Evolutionary conservation across 2,888 invertebrate genomes (phyloP).

Genomic region (Dynastes grantii): DNA sequence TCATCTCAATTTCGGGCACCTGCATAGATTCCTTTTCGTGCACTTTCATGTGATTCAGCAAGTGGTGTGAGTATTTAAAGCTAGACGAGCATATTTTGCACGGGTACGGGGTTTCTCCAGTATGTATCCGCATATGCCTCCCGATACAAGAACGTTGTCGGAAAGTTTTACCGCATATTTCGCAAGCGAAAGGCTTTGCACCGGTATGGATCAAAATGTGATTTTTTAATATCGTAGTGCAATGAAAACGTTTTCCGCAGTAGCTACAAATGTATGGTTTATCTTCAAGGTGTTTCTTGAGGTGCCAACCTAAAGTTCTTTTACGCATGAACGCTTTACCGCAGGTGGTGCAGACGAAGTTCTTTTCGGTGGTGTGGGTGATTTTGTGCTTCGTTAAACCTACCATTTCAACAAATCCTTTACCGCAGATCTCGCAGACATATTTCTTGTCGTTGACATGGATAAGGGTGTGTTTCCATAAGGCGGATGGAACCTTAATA

Average conservation of each 20-base stretch:
- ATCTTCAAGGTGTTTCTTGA: constrained; percentile 13
- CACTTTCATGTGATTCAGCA: constrained; percentile 21
- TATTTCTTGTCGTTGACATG: constrained; percentile 23
- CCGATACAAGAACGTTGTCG: constrained; percentile 6
- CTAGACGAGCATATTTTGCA: constrained; percentile 3
- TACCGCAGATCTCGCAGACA: constrained; percentile 34
- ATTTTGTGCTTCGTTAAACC: constrained; percentile 10
- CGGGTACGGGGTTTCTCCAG: constrained; percentile 16
- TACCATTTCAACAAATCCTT: background rate
- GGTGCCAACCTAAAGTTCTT: background rate
- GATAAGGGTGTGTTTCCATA: constrained; percentile 15
- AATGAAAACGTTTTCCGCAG: constrained; percentile 16
- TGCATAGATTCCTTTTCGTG: background rate
- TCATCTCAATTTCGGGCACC: too few species aligned
- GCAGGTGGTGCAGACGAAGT: constrained; percentile 12
- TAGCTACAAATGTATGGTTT: constrained; percentile 6
- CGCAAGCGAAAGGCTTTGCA: constrained; percentile 14
- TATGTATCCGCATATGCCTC: constrained; percentile 30
- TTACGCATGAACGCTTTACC: constrained; percentile 9
- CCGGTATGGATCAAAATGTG: constrained; percentile 22
- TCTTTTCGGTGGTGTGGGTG: constrained; percentile 12
- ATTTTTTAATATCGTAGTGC: constrained; percentile 1
- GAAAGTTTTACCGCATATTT: constrained; percentile 34
- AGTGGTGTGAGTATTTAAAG: constrained; percentile 29
- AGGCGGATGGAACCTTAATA: background rate